phyloP scores from a whole-genome alignment of 2,113 vertebrate species.

The Pteronura brasiliensis region DNA sequence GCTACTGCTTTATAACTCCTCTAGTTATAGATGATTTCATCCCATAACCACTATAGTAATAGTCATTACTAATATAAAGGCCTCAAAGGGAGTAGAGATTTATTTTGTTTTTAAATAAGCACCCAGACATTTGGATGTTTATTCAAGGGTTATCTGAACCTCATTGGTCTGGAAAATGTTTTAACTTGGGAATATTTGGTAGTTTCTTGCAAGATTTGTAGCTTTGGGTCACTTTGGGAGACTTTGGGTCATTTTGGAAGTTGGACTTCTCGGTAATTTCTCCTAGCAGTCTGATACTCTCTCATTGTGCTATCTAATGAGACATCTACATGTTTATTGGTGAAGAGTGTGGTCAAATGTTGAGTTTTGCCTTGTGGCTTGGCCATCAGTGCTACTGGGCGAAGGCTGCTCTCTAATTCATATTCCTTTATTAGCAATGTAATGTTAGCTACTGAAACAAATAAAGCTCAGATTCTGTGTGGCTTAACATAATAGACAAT shows the following conservation, averaged over 20 bases:
- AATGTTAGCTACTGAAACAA: neutral
- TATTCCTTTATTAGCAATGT: neutral
- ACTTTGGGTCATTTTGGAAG: neutral
- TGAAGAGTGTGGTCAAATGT: neutral
- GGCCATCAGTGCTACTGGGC: neutral
- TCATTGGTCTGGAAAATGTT: neutral
- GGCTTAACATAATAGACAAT: neutral
- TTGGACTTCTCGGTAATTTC: neutral
- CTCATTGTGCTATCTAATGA: neutral
- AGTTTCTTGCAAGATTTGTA: neutral
- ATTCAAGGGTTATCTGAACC: conserved; percentile 4
- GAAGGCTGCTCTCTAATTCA: neutral
- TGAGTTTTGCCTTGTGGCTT: neutral
- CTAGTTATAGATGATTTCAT: neutral
- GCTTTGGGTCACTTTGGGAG: neutral
- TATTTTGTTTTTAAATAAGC: conserved; percentile 8
- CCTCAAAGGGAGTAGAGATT: neutral
- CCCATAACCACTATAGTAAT: neutral
- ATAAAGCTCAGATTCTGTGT: neutral
- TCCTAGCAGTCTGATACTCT: neutral
- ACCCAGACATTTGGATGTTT: neutral
- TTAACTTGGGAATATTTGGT: neutral
- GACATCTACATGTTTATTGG: neutral
- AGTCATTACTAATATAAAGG: neutral
- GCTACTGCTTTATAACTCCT: neutral